Conservation (phyloP, 2,113 vertebrate genomes). For the Ginglymostoma cirratum region DNA sequence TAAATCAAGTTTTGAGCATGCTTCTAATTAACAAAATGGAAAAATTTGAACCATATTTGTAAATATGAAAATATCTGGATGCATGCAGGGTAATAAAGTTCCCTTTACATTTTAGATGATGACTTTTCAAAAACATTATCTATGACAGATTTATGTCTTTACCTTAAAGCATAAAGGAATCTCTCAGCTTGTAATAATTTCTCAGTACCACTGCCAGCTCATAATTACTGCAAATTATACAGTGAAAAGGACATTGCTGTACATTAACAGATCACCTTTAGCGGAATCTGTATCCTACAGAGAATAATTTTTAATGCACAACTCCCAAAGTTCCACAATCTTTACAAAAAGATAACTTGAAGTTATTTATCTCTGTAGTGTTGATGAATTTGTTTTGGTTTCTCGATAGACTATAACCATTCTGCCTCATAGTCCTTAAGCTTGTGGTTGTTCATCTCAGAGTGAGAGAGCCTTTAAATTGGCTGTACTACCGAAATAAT, state of each 20-base stretch:
- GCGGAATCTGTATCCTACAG: neutral
- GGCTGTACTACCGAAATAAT: neutral
- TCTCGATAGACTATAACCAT: neutral
- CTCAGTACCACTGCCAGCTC: neutral
- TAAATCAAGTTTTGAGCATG: neutral
- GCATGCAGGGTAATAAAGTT: neutral
- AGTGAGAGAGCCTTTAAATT: neutral
- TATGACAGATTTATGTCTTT: neutral
- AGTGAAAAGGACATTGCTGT: neutral
- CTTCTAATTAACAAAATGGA: neutral
- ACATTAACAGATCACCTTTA: slow-evolving; percentile 1
- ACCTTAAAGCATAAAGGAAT: neutral
- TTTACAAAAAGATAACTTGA: neutral
- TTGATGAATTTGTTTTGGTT: neutral
- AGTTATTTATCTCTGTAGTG: neutral
- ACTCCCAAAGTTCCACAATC: neutral
- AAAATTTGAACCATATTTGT: neutral
- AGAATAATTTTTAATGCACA: neutral
- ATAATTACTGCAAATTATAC: slow-evolving; percentile 18
- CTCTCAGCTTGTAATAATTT: slow-evolving; percentile 15
- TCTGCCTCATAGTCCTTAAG: neutral
- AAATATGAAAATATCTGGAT: neutral
- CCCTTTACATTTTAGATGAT: neutral
- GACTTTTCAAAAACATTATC: neutral
- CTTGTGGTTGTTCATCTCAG: neutral